phyloP scores from a whole-genome alignment of 2,797 vertebrate species.

The Apodemus agrarius region DNA sequence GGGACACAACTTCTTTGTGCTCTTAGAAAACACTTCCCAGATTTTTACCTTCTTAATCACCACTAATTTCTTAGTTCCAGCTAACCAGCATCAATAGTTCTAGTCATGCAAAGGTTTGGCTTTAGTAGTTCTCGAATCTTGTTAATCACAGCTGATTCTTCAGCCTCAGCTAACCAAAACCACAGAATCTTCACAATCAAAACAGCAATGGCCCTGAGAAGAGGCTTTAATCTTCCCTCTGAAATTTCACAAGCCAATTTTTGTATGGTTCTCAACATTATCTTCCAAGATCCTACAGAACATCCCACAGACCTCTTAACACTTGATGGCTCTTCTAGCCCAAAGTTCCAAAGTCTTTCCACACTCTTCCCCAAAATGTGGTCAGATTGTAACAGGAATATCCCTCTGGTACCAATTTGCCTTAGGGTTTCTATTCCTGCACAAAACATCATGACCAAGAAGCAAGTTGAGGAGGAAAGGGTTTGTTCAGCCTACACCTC shows the following conservation, averaged over 20 bases:
- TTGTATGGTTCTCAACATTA: background rate
- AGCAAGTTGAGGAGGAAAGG: background rate
- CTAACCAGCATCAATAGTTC: too few relatives aligned
- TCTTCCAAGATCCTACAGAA: background rate
- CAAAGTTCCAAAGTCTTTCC: background rate
- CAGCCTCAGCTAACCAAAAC: too few relatives aligned
- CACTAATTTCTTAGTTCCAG: too few relatives aligned
- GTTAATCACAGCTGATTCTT: background rate
- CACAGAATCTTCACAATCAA: too few relatives aligned
- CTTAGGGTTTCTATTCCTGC: too few relatives aligned
- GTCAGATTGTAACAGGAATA: background rate
- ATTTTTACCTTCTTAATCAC: background rate
- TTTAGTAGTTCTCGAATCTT: background rate
- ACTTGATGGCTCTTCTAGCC: background rate
- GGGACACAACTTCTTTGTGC: too few relatives aligned
- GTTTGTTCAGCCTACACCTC: background rate
- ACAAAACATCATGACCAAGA: background rate
- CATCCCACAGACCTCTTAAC: too few relatives aligned
- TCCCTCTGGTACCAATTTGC: too few relatives aligned
- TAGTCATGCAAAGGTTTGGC: too few relatives aligned
- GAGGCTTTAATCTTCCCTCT: background rate
- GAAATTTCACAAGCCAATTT: background rate
- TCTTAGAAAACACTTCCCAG: background rate
- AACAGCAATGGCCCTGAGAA: too few relatives aligned
- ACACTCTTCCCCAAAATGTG: too few relatives aligned